These are phyloP conservation scores for Petrolisthes cinctipes DNA, from an alignment of 2,888 invertebrate species.

Conservation along the genomic window DNA sequence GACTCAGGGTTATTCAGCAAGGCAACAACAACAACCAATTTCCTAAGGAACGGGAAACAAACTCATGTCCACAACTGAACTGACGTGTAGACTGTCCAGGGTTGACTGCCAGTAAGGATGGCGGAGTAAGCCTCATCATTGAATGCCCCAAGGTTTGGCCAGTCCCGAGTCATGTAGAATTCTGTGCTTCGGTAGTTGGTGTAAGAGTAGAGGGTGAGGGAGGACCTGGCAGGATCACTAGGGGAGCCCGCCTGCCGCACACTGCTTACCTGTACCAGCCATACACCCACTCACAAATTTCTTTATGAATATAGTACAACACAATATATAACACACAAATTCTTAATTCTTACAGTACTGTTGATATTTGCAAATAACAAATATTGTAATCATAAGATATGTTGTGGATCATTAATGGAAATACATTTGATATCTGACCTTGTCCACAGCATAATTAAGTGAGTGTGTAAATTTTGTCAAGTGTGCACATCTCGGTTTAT, in stretches of 20 bases:
- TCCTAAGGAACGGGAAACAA: too few relatives aligned
- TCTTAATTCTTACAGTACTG: not conserved
- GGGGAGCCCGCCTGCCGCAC: slow-evolving; percentile 39
- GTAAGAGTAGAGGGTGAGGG: slow-evolving; percentile 37
- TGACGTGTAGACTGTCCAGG: slow-evolving; percentile 47
- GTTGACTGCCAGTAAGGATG: slow-evolving; percentile 36
- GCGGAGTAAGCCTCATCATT: slow-evolving; percentile 38
- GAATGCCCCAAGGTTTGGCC: slow-evolving; percentile 28
- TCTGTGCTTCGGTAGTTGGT: slow-evolving; percentile 28
- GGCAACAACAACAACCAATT: too few relatives aligned
- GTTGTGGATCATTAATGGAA: too few relatives aligned
- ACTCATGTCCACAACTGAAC: not conserved
- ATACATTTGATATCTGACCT: too few relatives aligned
- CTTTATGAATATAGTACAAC: not conserved
- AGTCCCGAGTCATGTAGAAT: slow-evolving; percentile 31
- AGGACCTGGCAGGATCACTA: not conserved
- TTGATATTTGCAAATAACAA: too few relatives aligned
- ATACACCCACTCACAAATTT: not conserved
- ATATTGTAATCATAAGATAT: too few relatives aligned
- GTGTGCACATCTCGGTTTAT: too few relatives aligned
- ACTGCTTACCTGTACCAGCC: slow-evolving; percentile 12
- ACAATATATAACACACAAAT: not conserved
- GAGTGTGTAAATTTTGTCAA: too few relatives aligned
- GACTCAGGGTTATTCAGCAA: too few relatives aligned
- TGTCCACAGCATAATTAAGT: too few relatives aligned